phyloP scores from a whole-genome alignment of 2,113 vertebrate genomes.

The Hydrochoerus hydrochaeris region DNA sequence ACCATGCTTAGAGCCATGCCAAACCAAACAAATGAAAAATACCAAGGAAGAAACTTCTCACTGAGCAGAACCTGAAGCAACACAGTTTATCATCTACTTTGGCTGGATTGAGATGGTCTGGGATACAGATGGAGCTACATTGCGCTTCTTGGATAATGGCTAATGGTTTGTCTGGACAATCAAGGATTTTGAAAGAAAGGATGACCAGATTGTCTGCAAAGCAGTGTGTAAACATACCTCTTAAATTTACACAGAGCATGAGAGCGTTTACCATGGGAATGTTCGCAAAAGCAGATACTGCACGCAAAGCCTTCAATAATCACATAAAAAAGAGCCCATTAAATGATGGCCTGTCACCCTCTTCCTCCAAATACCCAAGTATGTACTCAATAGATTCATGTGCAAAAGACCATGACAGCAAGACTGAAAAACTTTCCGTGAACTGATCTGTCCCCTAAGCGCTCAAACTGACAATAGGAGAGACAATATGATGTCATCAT shows the following conservation, averaged over 20 bases:
- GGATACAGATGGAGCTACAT: not conserved
- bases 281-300: not conserved
- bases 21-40: not conserved
- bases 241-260: not conserved
- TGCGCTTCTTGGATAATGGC: not conserved
- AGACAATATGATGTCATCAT: not conserved
- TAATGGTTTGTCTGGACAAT: not conserved
- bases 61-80: not conserved
- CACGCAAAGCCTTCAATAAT: not conserved
- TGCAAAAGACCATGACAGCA: not conserved
- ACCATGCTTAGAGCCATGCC: not conserved
- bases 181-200: conserved; percentile 29
- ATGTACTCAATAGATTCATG: not conserved
- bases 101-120: not conserved
- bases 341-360: not conserved
- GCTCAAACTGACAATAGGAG: not conserved
- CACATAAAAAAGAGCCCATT: not conserved
- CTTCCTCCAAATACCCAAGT: not conserved
- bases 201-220: not conserved
- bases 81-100: not conserved
- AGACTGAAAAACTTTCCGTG: not conserved
- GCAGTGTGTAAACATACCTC: not conserved
- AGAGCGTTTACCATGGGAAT: not conserved
- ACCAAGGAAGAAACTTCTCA: not conserved
- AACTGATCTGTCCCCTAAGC: not conserved